Conservation (phyloP, 2,888 invertebrate species). For the Megastigmus dorsalis region DNA sequence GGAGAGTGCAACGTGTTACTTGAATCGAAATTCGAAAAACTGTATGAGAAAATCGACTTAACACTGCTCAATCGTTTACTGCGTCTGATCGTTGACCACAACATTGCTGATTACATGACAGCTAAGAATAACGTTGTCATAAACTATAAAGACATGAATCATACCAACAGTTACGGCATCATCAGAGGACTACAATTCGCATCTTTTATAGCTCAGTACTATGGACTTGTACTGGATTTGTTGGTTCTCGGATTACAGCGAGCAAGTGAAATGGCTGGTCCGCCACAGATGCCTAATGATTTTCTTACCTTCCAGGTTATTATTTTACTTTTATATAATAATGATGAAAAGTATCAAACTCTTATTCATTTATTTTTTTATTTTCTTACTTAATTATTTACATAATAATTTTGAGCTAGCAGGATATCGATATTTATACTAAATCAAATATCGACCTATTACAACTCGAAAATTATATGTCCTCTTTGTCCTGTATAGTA, state of each 20-base stretch:
- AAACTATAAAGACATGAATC: conserved; percentile 99
- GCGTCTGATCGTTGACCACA: conserved; percentile 98
- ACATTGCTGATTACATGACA: conserved; percentile 99
- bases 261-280: conserved; percentile 99
- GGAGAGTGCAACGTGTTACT: conserved; percentile 99
- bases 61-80: conserved; percentile 96
- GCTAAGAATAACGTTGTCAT: conserved; percentile 99
- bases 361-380: neutral
- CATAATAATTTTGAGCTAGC: conserved; percentile 19
- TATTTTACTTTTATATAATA: neutral
- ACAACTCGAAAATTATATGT: conserved; percentile 53
- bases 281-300: conserved; percentile 99
- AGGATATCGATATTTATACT: conserved; percentile 33
- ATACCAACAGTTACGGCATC: conserved; percentile 99
- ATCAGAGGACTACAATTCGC: conserved; percentile 99
- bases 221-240: conserved; percentile 96
- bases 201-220: conserved; percentile 99
- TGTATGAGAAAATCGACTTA: conserved; percentile 99
- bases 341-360: neutral
- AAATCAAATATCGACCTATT: conserved; percentile 30
- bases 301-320: conserved; percentile 92
- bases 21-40: conserved; percentile 97
- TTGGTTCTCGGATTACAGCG: conserved; percentile 97
- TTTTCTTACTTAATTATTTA: neutral
- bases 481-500: conserved; percentile 53